phyloP scores from a whole-genome alignment of 2,113 vertebrate species.

The Shinisaurus crocodilurus region DNA sequence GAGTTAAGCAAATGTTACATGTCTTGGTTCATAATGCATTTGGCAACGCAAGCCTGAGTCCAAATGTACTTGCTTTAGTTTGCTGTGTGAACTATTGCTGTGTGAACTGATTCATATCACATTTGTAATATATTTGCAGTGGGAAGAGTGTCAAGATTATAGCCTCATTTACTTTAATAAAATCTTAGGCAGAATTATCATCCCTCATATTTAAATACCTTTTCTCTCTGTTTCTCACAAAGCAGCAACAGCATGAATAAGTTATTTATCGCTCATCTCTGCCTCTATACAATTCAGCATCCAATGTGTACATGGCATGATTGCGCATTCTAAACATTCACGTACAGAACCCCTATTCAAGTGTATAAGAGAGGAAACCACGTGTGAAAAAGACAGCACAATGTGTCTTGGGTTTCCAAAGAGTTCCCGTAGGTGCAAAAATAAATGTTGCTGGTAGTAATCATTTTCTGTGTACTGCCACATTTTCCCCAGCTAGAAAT shows the following conservation, averaged over 20 bases:
- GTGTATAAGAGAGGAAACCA: background rate
- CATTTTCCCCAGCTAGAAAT: background rate
- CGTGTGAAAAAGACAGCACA: background rate
- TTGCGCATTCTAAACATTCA: background rate
- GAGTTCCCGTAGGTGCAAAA: background rate
- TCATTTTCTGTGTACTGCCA: background rate
- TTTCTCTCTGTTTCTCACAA: background rate
- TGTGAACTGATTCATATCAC: constrained; percentile 16
- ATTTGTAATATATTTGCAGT: constrained; percentile 29
- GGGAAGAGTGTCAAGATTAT: background rate
- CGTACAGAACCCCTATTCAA: background rate
- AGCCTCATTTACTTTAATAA: constrained; percentile 7
- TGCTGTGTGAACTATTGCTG: background rate
- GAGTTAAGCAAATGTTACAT: constrained; percentile 12
- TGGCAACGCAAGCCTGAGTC: background rate
- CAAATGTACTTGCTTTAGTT: rapidly evolving
- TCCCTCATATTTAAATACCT: background rate
- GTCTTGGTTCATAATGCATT: background rate
- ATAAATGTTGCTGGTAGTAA: rapidly evolving
- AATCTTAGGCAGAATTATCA: constrained; percentile 17
- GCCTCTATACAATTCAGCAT: background rate
- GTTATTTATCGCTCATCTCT: background rate
- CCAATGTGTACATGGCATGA: background rate
- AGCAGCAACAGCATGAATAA: background rate
- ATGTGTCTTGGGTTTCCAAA: background rate